Evolutionary conservation across 2,888 invertebrate species (phyloP).

Genomic region (Imbricaverruca yamaguchii): DNA sequence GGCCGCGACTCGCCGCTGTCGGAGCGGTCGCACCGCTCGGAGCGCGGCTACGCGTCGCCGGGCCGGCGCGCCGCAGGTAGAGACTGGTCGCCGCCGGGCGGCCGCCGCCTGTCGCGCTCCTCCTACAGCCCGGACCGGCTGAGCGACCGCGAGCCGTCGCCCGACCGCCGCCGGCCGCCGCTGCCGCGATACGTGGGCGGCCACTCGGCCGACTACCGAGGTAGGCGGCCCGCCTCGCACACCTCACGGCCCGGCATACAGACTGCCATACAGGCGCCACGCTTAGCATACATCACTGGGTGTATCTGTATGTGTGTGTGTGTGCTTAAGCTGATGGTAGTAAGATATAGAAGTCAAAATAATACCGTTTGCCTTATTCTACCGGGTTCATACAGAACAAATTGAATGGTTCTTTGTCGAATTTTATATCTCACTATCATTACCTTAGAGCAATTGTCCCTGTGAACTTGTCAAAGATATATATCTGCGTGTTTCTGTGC

Average conservation of each 20-base stretch:
- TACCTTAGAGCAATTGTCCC: too few relatives aligned
- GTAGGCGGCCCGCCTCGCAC: neutral
- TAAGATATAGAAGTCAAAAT: neutral
- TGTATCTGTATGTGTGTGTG: neutral
- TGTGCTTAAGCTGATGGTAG: neutral
- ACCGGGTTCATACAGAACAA: neutral
- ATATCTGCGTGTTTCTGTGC: too few relatives aligned
- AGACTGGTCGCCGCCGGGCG: constrained; percentile 23
- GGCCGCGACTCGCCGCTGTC: constrained; percentile 22
- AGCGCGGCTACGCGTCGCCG: constrained; percentile 24
- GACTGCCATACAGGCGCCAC: neutral
- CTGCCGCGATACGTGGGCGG: constrained; percentile 29
- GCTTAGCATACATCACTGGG: neutral
- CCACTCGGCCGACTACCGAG: constrained; percentile 25
- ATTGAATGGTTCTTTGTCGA: neutral
- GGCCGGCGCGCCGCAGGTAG: constrained; percentile 14
- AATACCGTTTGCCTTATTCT: neutral
- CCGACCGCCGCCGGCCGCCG: constrained; percentile 35
- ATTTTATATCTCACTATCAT: neutral
- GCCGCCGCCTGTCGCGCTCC: constrained; percentile 21
- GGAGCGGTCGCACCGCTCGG: constrained; percentile 24
- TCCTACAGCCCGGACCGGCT: constrained; percentile 29
- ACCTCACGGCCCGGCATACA: neutral
- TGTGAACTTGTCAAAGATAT: too few relatives aligned
- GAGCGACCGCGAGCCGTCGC: constrained; percentile 34